Conservation (phyloP, 2,797 vertebrate species). For the Pangasius sanitwongsei region DNA sequence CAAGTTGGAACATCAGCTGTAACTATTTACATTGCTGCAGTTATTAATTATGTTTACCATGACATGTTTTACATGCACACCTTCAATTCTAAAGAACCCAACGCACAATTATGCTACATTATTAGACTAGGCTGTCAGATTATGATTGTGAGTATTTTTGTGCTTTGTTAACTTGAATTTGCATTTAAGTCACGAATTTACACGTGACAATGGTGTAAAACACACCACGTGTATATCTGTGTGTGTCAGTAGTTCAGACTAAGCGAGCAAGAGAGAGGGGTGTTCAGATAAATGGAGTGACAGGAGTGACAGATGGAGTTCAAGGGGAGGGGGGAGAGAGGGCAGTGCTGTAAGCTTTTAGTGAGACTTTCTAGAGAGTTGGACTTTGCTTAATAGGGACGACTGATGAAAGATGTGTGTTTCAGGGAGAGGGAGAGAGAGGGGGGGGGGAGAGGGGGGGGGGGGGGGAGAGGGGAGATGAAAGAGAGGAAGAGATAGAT, state of each 20-base stretch:
- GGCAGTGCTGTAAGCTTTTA: slow-evolving; percentile 22
- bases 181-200: background rate
- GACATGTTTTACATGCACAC: background rate
- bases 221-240: background rate
- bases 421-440: background rate
- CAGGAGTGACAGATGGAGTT: slow-evolving; percentile 61
- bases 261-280: slow-evolving; percentile 43
- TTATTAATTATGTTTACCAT: background rate
- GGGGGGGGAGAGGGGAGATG: background rate
- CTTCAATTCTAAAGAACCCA: background rate
- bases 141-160: background rate
- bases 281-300: slow-evolving; percentile 54
- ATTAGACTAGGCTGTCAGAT: background rate
- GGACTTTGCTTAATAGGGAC: slow-evolving; percentile 37
- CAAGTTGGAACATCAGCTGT: background rate
- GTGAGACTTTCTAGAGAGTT: slow-evolving; percentile 21
- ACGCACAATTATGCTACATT: background rate
- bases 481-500: background rate
- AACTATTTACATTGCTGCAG: background rate
- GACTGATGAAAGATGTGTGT: slow-evolving; percentile 45
- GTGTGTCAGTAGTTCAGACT: slow-evolving; percentile 58
- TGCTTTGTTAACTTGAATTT: background rate
- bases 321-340: slow-evolving; percentile 47
- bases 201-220: background rate
- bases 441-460: background rate